These are phyloP conservation scores for Buteo buteo DNA, from an alignment of 2,113 vertebrate species.

Conservation along the genomic window DNA sequence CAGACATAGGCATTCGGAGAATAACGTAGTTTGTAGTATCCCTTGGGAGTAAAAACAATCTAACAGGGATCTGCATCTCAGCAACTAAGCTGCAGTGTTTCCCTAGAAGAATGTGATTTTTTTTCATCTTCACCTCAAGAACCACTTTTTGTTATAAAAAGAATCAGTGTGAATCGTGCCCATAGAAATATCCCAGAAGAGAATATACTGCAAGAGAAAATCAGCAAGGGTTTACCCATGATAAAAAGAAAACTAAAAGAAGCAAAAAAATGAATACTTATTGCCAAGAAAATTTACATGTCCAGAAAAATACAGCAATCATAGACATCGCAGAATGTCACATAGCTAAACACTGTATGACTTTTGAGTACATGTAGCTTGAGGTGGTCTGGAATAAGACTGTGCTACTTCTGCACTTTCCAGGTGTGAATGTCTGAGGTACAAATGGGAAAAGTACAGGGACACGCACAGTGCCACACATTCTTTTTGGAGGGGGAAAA, in stretches of 20 bases:
- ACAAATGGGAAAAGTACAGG: neutral
- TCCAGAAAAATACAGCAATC: neutral
- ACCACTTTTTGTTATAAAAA: neutral
- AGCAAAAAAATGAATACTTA: neutral
- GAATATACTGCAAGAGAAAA: neutral
- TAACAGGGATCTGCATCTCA: neutral
- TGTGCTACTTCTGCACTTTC: neutral
- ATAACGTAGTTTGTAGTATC: neutral
- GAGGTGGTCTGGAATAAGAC: neutral
- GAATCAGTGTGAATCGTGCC: neutral
- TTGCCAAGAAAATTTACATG: neutral
- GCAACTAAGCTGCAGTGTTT: neutral
- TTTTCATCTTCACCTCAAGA: neutral
- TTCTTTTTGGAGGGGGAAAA: neutral
- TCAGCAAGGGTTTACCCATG: neutral
- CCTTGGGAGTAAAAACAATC: neutral
- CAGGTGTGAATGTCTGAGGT: fast-evolving
- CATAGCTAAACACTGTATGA: neutral
- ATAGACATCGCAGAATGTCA: neutral
- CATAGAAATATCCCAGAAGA: neutral
- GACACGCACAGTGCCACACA: neutral
- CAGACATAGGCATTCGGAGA: neutral
- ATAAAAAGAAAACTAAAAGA: neutral
- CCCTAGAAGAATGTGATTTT: neutral
- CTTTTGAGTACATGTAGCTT: neutral